Base-by-base conservation (phyloP, 2,797 vertebrate species). In the Sternotherus odoratus region DNA sequence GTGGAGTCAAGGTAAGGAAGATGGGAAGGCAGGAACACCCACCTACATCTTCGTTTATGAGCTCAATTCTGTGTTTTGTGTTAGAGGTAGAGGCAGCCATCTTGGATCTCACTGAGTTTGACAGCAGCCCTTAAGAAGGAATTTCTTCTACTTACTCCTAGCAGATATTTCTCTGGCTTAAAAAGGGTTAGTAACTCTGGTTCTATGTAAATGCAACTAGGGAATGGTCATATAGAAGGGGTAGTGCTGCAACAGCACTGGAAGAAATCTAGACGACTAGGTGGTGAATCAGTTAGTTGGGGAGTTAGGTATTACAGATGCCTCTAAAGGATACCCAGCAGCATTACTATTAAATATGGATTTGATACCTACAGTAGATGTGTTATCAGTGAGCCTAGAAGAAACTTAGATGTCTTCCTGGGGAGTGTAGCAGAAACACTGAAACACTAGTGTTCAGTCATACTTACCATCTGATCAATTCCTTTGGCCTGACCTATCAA, bases 1-100 rank as follows among this genome's bases (percentile, higher is more conserved):
- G 99, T 8, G 99, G 99, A 77, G 99, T 99, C 78, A 99, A 99
- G 99, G 99, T 99, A 96, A 98, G 98, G 66, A 39, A 80, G 46
- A 12, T 2, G n/a, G 5, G 4, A 0, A 4, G 0, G 1, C 46
- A 36, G 51, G 48, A 79, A 6, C 3, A 2, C 7, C 3, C 5
- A n/a, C 66, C 1, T 0, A 24, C 50, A 5, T 0, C 0, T 56
- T 82, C 43, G 24, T 49, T 83, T 46, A 24, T 63, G 69, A 1
- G 16, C 39, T 1, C 1, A 53, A 5, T 9, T n/a, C 43, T 78
- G 13, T 5, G 3, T 30, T 28, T 43, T 23, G 13, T 60, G 33
- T 66, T 77, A 60, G 77, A 28, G 79, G 3, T 43, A 46, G n/a
- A 7, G 1, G 7, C 6, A 21, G 3, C 17, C 6, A 17, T 50